Evolutionary conservation across 2,797 vertebrate species (phyloP).

Genomic region (Xenentodon cancila): DNA sequence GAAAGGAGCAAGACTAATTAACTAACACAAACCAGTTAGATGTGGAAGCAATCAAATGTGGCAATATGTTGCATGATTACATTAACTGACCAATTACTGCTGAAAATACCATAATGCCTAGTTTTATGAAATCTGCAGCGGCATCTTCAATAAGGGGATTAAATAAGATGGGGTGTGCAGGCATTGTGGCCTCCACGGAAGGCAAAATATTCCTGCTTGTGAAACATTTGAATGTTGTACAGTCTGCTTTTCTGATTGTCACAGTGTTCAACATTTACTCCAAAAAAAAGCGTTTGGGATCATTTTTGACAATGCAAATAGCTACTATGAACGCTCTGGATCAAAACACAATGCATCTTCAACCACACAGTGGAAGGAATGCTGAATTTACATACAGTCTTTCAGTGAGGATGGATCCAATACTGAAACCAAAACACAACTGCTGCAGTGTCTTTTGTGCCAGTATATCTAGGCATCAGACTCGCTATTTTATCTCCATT

Average conservation of each 20-base stretch:
- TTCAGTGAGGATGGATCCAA: conserved; percentile 36
- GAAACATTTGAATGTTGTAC: conserved; percentile 11
- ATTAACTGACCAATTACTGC: conserved; percentile 24
- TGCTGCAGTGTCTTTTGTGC: conserved; percentile 37
- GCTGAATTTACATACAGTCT: conserved; percentile 4
- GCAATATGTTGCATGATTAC: conserved; percentile 16
- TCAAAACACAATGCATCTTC: conserved; percentile 34
- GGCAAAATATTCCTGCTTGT: conserved; percentile 1
- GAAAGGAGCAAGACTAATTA: conserved; percentile 26
- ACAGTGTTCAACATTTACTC: conserved; percentile 6
- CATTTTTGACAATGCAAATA: conserved; percentile 9
- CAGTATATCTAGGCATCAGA: conserved; percentile 56
- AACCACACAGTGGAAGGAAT: not conserved
- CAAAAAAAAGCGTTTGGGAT: conserved; percentile 23
- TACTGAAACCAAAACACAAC: conserved; percentile 47
- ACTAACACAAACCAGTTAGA: conserved; percentile 14
- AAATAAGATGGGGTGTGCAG: not conserved
- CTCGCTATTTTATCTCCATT: conserved; percentile 60
- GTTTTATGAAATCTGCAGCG: conserved; percentile 19
- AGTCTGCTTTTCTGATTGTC: conserved; percentile 1
- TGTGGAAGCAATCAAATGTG: conserved; percentile 18
- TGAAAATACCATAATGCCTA: conserved; percentile 16
- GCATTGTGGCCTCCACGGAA: not conserved
- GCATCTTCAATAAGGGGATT: conserved; percentile 22
- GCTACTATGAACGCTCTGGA: conserved; percentile 2